Percentiles rank a stretch among this genome's conserved stretches.
Conservation (phyloP, 2,113 vertebrate species). For the Hoplias malabaricus region DNA sequence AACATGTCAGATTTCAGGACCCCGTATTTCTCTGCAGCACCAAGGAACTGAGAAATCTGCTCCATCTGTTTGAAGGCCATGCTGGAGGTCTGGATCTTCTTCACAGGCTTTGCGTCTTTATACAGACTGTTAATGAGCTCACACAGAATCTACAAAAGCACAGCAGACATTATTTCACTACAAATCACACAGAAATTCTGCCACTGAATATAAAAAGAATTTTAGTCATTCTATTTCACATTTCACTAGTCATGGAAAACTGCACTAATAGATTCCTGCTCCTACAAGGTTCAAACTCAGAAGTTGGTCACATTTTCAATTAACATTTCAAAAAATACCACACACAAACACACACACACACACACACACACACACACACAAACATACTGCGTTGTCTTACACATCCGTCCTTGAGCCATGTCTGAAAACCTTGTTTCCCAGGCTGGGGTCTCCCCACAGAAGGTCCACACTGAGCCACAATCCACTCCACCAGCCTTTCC, state of each 20-base stretch:
- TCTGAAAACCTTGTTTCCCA: slow-evolving; percentile 87
- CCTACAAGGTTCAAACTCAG: no score
- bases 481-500: slow-evolving; percentile 87
- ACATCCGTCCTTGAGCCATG: slow-evolving; percentile 92
- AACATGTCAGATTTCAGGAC: slow-evolving; percentile 90
- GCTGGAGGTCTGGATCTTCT: slow-evolving; percentile 74
- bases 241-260: no score
- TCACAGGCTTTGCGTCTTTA: slow-evolving; percentile 77
- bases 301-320: background rate
- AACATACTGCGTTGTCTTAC: slow-evolving; percentile 76
- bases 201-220: no score
- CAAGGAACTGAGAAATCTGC: slow-evolving; percentile 90
- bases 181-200: no score
- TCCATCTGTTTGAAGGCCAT: slow-evolving; percentile 99
- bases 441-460: slow-evolving; percentile 73
- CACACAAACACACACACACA: background rate
- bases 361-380: slow-evolving; percentile 2
- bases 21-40: slow-evolving; percentile 85
- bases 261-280: no score
- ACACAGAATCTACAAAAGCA: slow-evolving; percentile 78
- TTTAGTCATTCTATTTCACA: no score
- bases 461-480: slow-evolving; percentile 80
- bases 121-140: slow-evolving; percentile 89
- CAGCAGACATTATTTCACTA: no score
- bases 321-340: background rate